Percentiles rank a stretch among this genome's conserved stretches.
Evolutionary conservation across 2,888 invertebrate genomes (phyloP).

Genomic region (Eupeodes latifasciatus): DNA sequence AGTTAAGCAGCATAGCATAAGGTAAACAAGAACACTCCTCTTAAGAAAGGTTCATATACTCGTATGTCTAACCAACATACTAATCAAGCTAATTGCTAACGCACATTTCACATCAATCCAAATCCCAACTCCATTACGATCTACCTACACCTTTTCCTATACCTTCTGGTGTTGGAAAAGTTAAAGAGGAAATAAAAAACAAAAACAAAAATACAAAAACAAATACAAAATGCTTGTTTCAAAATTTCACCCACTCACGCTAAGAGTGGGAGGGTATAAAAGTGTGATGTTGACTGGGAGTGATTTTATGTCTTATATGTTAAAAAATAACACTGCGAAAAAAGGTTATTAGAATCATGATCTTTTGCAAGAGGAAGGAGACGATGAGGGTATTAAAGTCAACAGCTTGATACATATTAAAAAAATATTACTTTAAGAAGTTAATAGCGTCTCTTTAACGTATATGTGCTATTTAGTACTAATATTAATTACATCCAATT

Average conservation of each 20-base stretch:
- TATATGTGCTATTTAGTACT: too few relatives aligned
- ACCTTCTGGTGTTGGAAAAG: constrained; percentile 17
- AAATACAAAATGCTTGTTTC: constrained; percentile 22
- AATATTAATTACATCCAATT: too few relatives aligned
- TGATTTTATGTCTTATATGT: neutral
- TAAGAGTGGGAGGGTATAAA: too few relatives aligned
- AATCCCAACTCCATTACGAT: neutral
- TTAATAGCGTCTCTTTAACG: too few relatives aligned
- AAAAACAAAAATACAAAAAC: constrained; percentile 11
- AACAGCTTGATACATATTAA: too few relatives aligned
- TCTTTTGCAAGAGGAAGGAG: too few relatives aligned
- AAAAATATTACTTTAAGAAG: too few relatives aligned
- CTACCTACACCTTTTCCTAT: too few relatives aligned
- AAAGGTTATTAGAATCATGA: too few relatives aligned
- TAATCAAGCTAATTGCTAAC: constrained; percentile 51
- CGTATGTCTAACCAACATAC: neutral
- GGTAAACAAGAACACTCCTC: constrained; percentile 29
- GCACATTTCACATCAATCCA: constrained; percentile 28
- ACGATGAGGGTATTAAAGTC: too few relatives aligned
- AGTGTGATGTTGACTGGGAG: neutral
- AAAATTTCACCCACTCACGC: constrained; percentile 26
- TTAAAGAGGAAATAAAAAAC: constrained; percentile 27
- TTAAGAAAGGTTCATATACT: constrained; percentile 13
- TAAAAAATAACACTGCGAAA: too few relatives aligned
- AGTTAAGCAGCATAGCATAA: constrained; percentile 13